Evolutionary conservation across 2,888 invertebrate genomes (phyloP).

Genomic region (Hanleya hanleyi): DNA sequence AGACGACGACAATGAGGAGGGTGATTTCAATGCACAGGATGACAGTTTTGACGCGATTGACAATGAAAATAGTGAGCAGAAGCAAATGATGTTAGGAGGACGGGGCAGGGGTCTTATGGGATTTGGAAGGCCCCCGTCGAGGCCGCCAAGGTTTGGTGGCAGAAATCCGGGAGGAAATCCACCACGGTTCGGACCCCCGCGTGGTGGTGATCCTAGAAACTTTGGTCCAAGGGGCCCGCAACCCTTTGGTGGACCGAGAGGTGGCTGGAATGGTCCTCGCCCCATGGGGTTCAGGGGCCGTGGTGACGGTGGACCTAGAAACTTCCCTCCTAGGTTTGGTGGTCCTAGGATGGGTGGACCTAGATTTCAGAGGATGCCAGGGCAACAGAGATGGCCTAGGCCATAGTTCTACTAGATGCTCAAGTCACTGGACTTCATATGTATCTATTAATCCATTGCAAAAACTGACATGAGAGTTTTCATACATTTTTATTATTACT

Average conservation of each 20-base stretch:
- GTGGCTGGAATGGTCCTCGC: not conserved
- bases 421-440: too few species aligned
- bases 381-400: slow-evolving; percentile 3
- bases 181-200: not conserved
- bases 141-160: not conserved
- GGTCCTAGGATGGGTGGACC: slow-evolving; percentile 4
- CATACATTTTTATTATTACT: too few species aligned
- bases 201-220: not conserved
- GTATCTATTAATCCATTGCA: too few species aligned
- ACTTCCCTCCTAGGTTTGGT: slow-evolving; percentile 1
- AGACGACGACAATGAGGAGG: not conserved
- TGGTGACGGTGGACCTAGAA: slow-evolving; percentile 1
- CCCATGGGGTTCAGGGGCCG: not conserved
- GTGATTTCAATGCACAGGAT: not conserved
- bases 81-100: not conserved
- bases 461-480: too few species aligned
- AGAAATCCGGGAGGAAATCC: not conserved
- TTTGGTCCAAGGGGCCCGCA: not conserved
- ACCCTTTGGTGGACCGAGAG: not conserved
- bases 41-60: not conserved
- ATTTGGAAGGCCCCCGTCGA: not conserved
- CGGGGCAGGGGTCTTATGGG: not conserved
- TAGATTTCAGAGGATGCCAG: not conserved
- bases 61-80: not conserved
- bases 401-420: slow-evolving; percentile 1